Evolutionary conservation across 2,888 invertebrate species (phyloP), one percentile per base, ranked within the genome.

Genomic region (Anarsia innoxiella): DNA sequence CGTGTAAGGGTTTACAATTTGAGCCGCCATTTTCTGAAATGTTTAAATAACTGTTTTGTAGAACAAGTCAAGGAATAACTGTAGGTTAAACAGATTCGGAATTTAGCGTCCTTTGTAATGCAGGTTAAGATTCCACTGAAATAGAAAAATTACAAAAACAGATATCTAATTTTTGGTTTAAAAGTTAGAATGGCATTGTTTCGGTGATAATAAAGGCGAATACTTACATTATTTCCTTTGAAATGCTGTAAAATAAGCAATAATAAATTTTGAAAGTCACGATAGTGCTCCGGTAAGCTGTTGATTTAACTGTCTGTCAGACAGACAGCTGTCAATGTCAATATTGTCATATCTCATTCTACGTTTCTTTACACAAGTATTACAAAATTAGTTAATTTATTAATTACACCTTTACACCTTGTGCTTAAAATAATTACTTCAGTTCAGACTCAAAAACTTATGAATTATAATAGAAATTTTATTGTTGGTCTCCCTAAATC

Each of bases 1-100:
- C 1, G 64, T 41, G 49, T 83, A 83, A 23, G 74, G 48, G 50
- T 78, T 75, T 23, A 82, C 52, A 23, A 82, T 65, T 35, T 79
- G 68, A 25, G 75, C 55, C 30, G 80, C 78, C 83, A 83, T 83
- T 42, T 48, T 66, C n/a, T n/a, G n/a, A n/a, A n/a, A n/a, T n/a
- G n/a, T n/a, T n/a, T n/a, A n/a, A n/a, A n/a, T n/a, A n/a, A n/a
- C n/a, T n/a, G n/a, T n/a, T n/a, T n/a, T n/a, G n/a, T n/a, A n/a
- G n/a, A n/a, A n/a, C n/a, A n/a, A n/a, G n/a, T n/a, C n/a, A n/a
- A n/a, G n/a, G n/a, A n/a, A n/a, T n/a, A n/a, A n/a, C n/a, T n/a
- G n/a, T n/a, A n/a, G n/a, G n/a, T n/a, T n/a, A n/a, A n/a, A n/a
- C n/a, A n/a, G n/a, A n/a, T n/a, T n/a, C n/a, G n/a, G n/a, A n/a